Base-by-base conservation (phyloP, 2,797 vertebrate genomes). In the Gambusia yucatana region DNA sequence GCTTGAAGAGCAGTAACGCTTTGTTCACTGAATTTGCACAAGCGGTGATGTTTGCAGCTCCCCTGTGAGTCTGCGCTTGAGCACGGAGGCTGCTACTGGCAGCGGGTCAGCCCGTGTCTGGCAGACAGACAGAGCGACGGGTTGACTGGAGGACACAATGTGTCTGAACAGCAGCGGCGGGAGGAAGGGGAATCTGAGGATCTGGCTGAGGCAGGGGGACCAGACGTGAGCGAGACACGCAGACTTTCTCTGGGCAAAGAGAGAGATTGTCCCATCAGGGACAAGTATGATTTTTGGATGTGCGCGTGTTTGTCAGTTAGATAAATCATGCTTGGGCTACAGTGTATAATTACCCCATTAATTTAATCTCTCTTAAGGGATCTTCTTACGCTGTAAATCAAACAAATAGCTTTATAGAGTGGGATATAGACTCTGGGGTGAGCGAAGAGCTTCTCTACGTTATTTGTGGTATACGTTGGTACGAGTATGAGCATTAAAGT, bases 341-440 rank as follows among this genome's bases (percentile, higher is more conserved):
- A 82, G 80, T 85, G 67, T 94, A 90, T 94, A 94, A 95, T 95
- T 93, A 94, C 88, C 88, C 84, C 84, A 94, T 95, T 95, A 93
- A 94, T 91, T 93, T 87, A 92, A 94, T 86, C 86, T 91, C 85
- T 89, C 93, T 91, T 89, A 88, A 70, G 87, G 89, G 90, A 92
- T 87, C 73, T 76, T 69, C 75, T 81, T 82, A 86, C 67, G 81
- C 78, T 84, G 86, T 94, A 92, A 94, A 95, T 95, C 91, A 93
- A 88, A 87, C 77, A 88, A 91, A 93, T 83, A 52, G 39, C 72
- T 75, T 80, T 30, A 72, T 82, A 73, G 55, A 59, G 65, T 48
- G 55, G 52, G 59, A 36, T 44, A 72, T 69, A 63, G 65, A 55
- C 77, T 78, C 47, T 75, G 79, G 75, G 86, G 79, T 70, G 65